A percentile compares a stretch with the other conserved stretches of the same genome.
Conservation (phyloP, 2,113 vertebrate genomes). For the Hippopotamus amphibius region DNA sequence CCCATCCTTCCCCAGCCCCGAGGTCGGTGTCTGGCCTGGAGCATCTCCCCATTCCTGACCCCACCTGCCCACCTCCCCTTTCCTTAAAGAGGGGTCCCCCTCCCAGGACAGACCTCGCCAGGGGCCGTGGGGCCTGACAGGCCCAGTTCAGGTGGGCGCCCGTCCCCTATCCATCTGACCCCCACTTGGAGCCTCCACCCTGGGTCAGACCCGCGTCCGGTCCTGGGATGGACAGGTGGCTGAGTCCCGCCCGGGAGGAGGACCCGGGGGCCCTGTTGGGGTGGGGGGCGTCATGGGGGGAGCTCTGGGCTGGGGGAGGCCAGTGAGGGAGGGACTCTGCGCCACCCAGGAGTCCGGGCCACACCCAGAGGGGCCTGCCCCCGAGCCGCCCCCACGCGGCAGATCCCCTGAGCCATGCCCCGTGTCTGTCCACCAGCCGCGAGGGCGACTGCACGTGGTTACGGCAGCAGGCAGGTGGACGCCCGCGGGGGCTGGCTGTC, state of each 20-base stretch:
- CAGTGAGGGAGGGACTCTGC: background rate
- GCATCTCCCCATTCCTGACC: too few species aligned
- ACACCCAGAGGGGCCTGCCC: too few species aligned
- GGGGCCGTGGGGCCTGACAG: rapidly evolving
- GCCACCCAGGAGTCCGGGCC: background rate
- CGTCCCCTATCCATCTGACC: rapidly evolving
- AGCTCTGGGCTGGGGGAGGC: background rate
- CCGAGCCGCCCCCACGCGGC: background rate
- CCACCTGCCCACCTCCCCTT: background rate
- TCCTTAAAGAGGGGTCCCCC: background rate
- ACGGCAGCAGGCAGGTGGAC: background rate
- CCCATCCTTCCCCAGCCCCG: background rate
- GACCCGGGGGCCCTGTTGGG: too few species aligned
- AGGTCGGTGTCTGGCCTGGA: background rate
- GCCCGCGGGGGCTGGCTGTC: rapidly evolving
- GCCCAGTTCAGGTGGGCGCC: too few species aligned
- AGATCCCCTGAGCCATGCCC: background rate
- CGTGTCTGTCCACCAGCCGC: too few species aligned
- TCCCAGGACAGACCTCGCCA: background rate
- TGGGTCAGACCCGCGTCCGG: background rate
- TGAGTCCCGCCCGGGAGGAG: background rate
- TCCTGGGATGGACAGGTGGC: background rate
- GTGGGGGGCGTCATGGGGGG: rapidly evolving
- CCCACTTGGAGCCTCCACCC: background rate
- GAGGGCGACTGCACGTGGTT: rapidly evolving